Base-by-base conservation (phyloP, 2,797 vertebrate species). In the Acanthopagrus latus region DNA sequence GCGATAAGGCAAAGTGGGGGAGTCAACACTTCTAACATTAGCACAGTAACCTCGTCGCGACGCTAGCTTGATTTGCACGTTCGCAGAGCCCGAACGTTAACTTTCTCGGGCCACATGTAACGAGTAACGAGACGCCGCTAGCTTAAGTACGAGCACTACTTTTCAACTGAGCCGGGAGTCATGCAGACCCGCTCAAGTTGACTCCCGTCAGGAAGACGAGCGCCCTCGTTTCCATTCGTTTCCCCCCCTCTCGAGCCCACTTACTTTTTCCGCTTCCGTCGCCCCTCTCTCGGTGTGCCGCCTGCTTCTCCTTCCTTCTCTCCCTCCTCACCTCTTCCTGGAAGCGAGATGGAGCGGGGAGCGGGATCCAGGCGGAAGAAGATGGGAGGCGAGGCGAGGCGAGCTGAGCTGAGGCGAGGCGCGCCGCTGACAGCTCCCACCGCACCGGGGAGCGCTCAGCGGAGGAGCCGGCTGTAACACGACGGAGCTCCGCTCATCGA, bases 211-310 rank as follows among this genome's bases (percentile, higher is more conserved):
- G 16, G 21, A 20, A 67, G 2, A n/a, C n/a, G n/a, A 71, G 16
- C 72, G 25, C 33, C 2, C n/a, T 57, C 70, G 20, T 64, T 13
- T 55, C 33, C 74, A n/a, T 60, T 20, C 0, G 23, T 27, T 12
- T 11, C 38, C 54, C 50, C 48, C 57, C 50, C 48, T 27, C 50
- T 41, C 48, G 5, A 50, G 58, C 63, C 41, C 41, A 90, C 91
- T 90, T 76, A 91, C 92, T 80, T 87, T 59, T 70, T 9, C 80
- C 79, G 71, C 33, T 64, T 56, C 76, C 43, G 68, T 65, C 63
- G 81, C 74, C 46, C 20, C 57, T 70, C 57, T 56, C 51, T 56
- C 78, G 20, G 74, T 38, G 43, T 2, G 66, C 23, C 50, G 72
- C 38, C 38, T 38, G 38, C 79, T 54, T 64, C 78, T 46, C 69